Percentiles rank a stretch among this genome's conserved stretches.
phyloP scores from a whole-genome alignment of 2,888 invertebrate genomes.

The Lymantria monacha region DNA sequence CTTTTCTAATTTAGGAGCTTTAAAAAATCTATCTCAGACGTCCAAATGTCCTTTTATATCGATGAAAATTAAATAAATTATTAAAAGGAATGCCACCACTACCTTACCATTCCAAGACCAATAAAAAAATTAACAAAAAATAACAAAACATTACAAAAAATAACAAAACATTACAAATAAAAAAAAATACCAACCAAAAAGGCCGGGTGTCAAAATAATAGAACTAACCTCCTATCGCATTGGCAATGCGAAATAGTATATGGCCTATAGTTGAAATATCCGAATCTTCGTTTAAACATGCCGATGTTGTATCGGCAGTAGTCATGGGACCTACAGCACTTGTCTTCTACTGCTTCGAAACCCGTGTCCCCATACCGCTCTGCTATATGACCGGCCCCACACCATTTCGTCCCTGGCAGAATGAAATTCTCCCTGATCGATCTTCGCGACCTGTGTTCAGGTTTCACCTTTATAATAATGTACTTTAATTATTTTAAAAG shows the following conservation, averaged over 20 bases:
- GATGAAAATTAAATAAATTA: too few species aligned
- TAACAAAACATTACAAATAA: conserved; percentile 4
- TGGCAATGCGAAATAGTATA: conserved; percentile 89
- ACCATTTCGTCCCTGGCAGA: conserved; percentile 88
- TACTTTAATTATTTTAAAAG: background rate
- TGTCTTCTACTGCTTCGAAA: conserved; percentile 77
- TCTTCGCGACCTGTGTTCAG: conserved; percentile 64
- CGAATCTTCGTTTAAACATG: conserved; percentile 82
- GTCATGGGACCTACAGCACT: conserved; percentile 89
- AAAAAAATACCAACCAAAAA: conserved; percentile 12
- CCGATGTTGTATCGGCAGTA: conserved; percentile 85
- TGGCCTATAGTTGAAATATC: conserved; percentile 86
- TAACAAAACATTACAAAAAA: conserved; percentile 1
- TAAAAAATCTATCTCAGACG: too few species aligned
- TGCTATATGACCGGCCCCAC: conserved; percentile 85
- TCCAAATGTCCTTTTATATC: too few species aligned
- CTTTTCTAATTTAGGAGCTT: too few species aligned
- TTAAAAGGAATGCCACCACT: too few species aligned
- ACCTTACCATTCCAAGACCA: too few species aligned
- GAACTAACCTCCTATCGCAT: conserved; percentile 88
- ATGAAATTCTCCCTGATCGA: conserved; percentile 81
- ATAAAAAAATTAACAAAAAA: background rate
- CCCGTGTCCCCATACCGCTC: conserved; percentile 84
- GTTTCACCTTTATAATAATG: conserved; percentile 13
- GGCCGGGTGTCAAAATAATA: conserved; percentile 28